Evolutionary conservation across 2,888 invertebrate genomes (phyloP).

Genomic region (Chrysolina haemoptera): DNA sequence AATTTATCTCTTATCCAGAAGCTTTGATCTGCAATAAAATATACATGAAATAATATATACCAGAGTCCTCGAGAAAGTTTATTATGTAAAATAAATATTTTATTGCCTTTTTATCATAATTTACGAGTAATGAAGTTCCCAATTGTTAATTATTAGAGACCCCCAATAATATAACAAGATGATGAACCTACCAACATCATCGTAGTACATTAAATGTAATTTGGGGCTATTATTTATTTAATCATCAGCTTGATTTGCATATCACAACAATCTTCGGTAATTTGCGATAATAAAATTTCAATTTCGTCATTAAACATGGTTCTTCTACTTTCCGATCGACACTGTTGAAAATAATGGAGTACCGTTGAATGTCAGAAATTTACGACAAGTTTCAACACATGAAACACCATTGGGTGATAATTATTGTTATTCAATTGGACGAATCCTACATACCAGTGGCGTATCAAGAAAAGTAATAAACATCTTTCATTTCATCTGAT

Average conservation of each 20-base stretch:
- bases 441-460: background rate
- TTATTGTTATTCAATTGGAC: background rate
- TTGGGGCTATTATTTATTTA: conserved; percentile 6
- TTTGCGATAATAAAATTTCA: conserved; percentile 28
- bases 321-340: background rate
- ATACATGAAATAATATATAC: too few species aligned
- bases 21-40: too few species aligned
- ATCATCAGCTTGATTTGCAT: background rate
- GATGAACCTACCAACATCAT: background rate
- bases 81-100: too few species aligned
- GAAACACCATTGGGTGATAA: background rate
- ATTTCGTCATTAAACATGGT: conserved; percentile 15
- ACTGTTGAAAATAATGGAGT: background rate
- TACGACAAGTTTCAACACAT: background rate
- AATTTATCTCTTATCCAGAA: too few species aligned
- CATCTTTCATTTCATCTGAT: too few species aligned
- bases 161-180: background rate
- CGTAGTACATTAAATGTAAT: background rate
- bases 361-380: background rate
- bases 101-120: background rate
- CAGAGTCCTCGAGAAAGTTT: too few species aligned
- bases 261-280: background rate
- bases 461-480: background rate
- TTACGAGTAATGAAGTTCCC: background rate
- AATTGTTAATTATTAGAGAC: background rate